These are phyloP conservation scores for Parnassius mnemosyne DNA, from an alignment of 2,888 invertebrate genomes.

Conservation along the genomic window DNA sequence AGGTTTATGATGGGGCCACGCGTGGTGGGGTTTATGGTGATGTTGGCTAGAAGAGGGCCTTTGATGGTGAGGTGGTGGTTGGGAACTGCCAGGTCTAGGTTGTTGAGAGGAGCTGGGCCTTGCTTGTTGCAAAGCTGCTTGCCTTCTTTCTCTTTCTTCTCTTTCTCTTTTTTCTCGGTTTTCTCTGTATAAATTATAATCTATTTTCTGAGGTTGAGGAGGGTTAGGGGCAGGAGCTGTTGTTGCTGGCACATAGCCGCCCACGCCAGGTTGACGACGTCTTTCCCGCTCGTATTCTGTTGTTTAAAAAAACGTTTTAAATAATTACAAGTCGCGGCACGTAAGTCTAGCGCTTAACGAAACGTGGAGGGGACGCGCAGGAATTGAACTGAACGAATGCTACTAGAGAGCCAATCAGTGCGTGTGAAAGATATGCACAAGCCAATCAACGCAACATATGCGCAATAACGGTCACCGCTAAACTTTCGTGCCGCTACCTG, in stretches of 20 bases:
- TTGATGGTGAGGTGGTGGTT: slow-evolving; percentile 52
- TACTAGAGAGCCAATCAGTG: too few species aligned
- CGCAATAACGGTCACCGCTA: too few species aligned
- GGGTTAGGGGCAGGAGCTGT: slow-evolving; percentile 49
- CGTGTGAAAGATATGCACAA: too few species aligned
- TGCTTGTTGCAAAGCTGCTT: slow-evolving; percentile 47
- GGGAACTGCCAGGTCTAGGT: slow-evolving; percentile 35
- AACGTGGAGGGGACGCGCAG: too few species aligned
- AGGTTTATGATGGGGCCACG: slow-evolving; percentile 62
- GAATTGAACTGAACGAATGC: too few species aligned
- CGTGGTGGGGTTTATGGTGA: slow-evolving; percentile 60
- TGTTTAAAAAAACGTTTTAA: slow-evolving; percentile 1
- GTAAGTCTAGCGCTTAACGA: too few species aligned
- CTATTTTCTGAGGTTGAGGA: slow-evolving; percentile 74
- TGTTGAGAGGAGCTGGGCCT: slow-evolving; percentile 30
- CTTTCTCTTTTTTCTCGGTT: slow-evolving; percentile 79
- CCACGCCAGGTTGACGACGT: slow-evolving; percentile 63
- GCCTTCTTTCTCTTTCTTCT: slow-evolving; percentile 75
- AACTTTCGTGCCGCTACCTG: too few species aligned
- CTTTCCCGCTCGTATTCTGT: slow-evolving; percentile 73
- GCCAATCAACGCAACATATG: too few species aligned
- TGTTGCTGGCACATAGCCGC: slow-evolving; percentile 70
- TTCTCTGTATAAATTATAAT: slow-evolving; percentile 83
- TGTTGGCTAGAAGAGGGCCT: slow-evolving; percentile 59
- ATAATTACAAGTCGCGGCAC: neutral